Conservation (phyloP, 2,797 vertebrate genomes). For the Thripadectes ignobilis region DNA sequence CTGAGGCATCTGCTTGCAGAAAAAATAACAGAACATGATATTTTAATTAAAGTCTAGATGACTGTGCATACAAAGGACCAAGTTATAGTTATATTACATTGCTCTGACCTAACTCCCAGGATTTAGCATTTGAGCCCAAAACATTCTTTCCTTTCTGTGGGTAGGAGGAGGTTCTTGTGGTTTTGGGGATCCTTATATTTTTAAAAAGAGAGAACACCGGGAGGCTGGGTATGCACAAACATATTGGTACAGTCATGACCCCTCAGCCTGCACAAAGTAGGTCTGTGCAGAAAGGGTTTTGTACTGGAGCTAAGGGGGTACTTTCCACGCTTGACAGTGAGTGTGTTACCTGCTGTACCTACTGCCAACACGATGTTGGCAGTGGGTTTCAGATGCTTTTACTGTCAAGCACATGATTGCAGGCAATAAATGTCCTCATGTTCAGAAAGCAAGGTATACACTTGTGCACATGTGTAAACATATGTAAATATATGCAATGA, state of each 20-base stretch:
- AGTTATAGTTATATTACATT: not conserved
- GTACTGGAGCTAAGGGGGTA: not conserved
- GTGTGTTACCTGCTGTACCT: not conserved
- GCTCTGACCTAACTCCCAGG: not conserved
- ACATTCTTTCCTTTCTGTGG: not conserved
- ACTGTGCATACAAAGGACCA: not conserved
- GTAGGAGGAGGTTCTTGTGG: not conserved
- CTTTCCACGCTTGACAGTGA: not conserved
- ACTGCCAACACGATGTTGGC: not conserved
- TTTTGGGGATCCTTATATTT: not conserved
- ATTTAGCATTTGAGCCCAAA: not conserved
- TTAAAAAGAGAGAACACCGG: not conserved
- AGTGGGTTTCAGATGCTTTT: not conserved
- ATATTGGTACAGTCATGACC: rapidly evolving
- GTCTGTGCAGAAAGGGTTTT: not conserved
- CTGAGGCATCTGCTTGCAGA: not conserved
- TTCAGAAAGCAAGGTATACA: not conserved
- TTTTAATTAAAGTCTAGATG: constrained; percentile 35
- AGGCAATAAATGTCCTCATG: not conserved
- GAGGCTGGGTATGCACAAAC: not conserved
- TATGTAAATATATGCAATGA: not conserved
- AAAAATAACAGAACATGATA: not conserved
- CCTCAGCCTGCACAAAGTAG: not conserved
- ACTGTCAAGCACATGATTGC: not conserved
- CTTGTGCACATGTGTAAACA: not conserved